phyloP scores from a whole-genome alignment of 2,113 vertebrate genomes.

The Perognathus longimembris region DNA sequence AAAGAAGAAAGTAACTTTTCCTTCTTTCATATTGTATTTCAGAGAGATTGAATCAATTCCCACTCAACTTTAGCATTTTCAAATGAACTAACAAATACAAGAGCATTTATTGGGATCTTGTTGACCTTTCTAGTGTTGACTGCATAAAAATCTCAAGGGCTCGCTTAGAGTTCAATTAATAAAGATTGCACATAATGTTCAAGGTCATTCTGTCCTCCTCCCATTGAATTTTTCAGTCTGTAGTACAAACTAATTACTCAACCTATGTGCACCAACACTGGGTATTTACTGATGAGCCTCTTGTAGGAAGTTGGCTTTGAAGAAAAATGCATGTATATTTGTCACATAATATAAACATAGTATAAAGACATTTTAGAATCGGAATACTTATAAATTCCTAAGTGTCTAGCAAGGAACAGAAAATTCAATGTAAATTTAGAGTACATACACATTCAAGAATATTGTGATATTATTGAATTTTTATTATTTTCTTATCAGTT shows the following conservation, averaged over 20 bases:
- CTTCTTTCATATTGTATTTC: slow-evolving; percentile 1
- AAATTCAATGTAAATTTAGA: slow-evolving; percentile 8
- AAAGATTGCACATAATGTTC: slow-evolving; percentile 58
- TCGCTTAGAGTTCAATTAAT: slow-evolving; percentile 81
- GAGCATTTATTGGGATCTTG: slow-evolving; percentile 72
- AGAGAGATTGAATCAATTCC: slow-evolving; percentile 58
- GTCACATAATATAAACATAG: not conserved
- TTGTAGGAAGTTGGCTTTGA: not conserved
- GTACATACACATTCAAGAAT: not conserved
- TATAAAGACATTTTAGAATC: not conserved
- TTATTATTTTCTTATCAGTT: slow-evolving; percentile 22
- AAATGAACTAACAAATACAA: slow-evolving; percentile 59
- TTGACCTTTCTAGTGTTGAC: slow-evolving; percentile 72
- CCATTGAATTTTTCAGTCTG: slow-evolving; percentile 61
- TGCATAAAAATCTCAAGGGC: slow-evolving; percentile 65
- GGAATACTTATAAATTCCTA: not conserved
- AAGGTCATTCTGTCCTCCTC: slow-evolving; percentile 50
- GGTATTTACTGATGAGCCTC: not conserved
- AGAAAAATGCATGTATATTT: not conserved
- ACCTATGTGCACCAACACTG: not conserved
- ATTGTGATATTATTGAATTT: not conserved
- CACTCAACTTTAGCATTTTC: not conserved
- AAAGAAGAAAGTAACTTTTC: slow-evolving; percentile 46
- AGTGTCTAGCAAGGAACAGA: not conserved
- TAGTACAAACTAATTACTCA: slow-evolving; percentile 55